Conservation (phyloP, 2,113 vertebrate genomes). For the Rhipidura dahli region DNA sequence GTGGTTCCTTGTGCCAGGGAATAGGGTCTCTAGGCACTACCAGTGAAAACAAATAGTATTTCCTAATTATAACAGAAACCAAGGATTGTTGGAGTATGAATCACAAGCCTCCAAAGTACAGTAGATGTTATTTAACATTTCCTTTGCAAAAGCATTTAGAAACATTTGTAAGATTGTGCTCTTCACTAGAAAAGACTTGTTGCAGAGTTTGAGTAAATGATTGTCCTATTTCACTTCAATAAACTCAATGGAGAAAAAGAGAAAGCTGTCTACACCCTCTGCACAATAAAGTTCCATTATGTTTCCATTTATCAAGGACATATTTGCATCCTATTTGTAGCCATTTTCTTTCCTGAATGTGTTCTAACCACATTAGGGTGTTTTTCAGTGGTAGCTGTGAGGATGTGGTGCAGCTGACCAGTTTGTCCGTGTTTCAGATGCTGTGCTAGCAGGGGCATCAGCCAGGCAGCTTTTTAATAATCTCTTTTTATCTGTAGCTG, state of each 20-base stretch:
- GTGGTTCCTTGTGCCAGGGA: background rate
- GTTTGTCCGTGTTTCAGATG: background rate
- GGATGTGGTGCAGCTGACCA: background rate
- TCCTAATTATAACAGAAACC: conserved; percentile 9
- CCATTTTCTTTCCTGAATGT: background rate
- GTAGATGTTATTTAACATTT: conserved; percentile 13
- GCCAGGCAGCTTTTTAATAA: background rate
- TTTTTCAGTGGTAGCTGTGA: background rate
- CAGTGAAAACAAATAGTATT: conserved; percentile 19
- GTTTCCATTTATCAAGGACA: background rate
- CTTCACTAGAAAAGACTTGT: background rate
- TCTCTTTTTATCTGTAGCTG: background rate
- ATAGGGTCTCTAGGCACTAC: background rate
- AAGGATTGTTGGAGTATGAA: background rate
- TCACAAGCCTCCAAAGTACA: conserved; percentile 20
- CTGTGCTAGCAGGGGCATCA: background rate
- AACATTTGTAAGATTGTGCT: background rate
- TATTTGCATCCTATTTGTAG: background rate
- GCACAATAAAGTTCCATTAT: background rate
- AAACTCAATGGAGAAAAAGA: background rate
- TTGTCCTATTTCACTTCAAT: background rate
- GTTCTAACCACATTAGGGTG: background rate
- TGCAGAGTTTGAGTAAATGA: background rate
- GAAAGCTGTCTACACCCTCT: background rate
- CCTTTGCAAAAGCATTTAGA: background rate